Base-by-base conservation (phyloP, 2,797 vertebrate genomes). In the Neomorphus geoffroyi region DNA sequence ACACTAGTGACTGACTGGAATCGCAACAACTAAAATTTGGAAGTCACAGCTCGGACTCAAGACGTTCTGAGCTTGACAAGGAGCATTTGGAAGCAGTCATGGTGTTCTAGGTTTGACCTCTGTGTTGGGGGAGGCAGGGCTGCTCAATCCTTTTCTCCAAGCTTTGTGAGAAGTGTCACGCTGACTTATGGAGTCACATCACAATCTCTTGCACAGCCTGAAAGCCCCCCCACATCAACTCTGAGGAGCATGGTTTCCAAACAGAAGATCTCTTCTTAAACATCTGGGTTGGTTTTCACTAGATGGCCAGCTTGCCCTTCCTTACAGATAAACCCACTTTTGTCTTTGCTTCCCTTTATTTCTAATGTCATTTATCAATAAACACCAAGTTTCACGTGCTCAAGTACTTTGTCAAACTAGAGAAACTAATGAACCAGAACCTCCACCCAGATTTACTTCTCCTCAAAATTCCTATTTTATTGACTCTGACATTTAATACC, bases 1-100 rank as follows among this genome's bases (percentile, higher is more conserved):
- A 72, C 23, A 64, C 48, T 23, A 57, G 86, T n/a, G 23, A 89
- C 78, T 95, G 89, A 88, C 91, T 66, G 93, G 91, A 97, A 96
- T 88, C 35, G 65, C 75, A 96, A 96, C 72, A 80, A 64, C 58
- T 41, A 10, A 22, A 9, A 81, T 80, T 70, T 86, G 93, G 90
- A 96, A 94, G 75, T 26, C 33, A 2, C n/a, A 43, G 39, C 62
- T 46, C 75, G 54, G 89, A 43, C 62, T 1, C n/a, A 53, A 91
- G 89, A 85, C 22, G 0, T 37, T 71, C 9, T 1, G n/a, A 85
- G 64, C 61, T 74, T 10, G 72, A 89, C 60, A n/a, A 84, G 65
- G 82, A 94, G 72, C 39, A 9, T 71, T 50, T 65, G 50, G 82
- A 60, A 91, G 21, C 10, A 71, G 72, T 87, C 30, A 5, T 0